Base-by-base conservation (phyloP, 1,140 invertebrate species). In the Brevipalpus yothersi region DNA sequence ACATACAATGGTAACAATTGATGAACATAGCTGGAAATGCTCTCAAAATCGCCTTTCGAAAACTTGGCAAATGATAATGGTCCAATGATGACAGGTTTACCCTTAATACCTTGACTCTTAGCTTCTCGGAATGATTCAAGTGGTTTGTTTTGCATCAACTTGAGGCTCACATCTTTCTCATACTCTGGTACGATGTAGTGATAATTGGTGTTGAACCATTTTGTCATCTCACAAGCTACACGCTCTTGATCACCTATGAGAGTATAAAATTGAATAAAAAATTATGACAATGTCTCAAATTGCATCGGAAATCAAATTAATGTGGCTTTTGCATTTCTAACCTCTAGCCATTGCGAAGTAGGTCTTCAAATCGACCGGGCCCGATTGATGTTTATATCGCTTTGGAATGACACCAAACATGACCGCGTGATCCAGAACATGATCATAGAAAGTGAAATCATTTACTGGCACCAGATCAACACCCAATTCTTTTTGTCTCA, bases 151-250 rank as follows among this genome's bases (percentile, higher is more conserved):
- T 31, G 40, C 10, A 21, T 31, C 19, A 55, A 39, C 23, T 2
- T 31, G 15, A 55, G 40, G 12, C 15, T 11, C 8, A 40, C 23
- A 55, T 21, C 53, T 39, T 10, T 8, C 12, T 55, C 40, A 31
- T 40, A 41, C 39, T 55, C 53, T 2, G 53, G 53, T 12, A 55
- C 53, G 39, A 55, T 55, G 23, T 55, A 55, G 11, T 55, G 53
- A 55, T 55, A 55, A 39, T 55, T 55, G 4, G 53, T 55, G 40
- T 55, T 41, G 40, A 55, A 55, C 53, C 53, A 55, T 55, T 55
- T 55, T 13, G 23, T 55, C 53, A 55, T 55, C 39, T 31, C 53
- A 31, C 23, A 40, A 31, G 53, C 53, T 1, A 41, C n/a, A 41
- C 12, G 23, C 12, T 55, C 53, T 39, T 40, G 40, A 55, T 13